These are phyloP conservation scores for Forficula auricularia DNA, from an alignment of 1,140 invertebrate species.

Conservation along the genomic window DNA sequence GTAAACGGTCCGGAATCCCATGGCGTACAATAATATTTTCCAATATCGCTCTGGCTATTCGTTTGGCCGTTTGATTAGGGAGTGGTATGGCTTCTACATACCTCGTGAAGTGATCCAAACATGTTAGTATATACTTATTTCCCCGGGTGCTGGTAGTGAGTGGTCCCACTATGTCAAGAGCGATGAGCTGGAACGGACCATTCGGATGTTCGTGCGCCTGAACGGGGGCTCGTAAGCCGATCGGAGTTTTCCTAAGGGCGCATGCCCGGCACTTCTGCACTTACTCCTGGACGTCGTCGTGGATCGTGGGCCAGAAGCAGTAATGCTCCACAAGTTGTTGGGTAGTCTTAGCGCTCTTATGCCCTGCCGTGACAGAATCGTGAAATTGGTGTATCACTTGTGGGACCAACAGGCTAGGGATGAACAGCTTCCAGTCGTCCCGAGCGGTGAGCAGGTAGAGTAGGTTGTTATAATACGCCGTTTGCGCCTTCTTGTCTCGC, in stretches of 20 bases:
- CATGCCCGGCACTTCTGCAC: too few relatives aligned
- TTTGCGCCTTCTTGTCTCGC: too few relatives aligned
- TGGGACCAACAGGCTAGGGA: too few relatives aligned
- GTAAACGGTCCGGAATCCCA: constrained; percentile 17
- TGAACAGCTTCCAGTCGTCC: too few relatives aligned
- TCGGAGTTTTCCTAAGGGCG: constrained; percentile 9
- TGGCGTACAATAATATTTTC: constrained; percentile 17
- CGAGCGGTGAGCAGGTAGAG: not conserved
- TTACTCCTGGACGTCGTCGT: too few relatives aligned
- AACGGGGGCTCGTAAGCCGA: too few relatives aligned
- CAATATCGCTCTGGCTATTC: constrained; percentile 15
- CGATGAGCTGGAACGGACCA: constrained; percentile 9
- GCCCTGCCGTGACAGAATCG: too few relatives aligned
- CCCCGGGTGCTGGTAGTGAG: constrained; percentile 12
- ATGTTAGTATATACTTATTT: constrained; percentile 19
- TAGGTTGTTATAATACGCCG: not conserved
- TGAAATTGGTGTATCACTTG: too few relatives aligned
- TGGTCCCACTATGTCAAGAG: constrained; percentile 20
- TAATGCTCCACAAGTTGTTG: too few relatives aligned
- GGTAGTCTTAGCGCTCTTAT: too few relatives aligned
- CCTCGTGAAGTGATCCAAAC: constrained; percentile 20
- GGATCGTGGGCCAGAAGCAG: too few relatives aligned
- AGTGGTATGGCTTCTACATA: constrained; percentile 14
- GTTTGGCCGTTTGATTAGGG: constrained; percentile 15
- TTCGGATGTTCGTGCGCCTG: constrained; percentile 1